Percentiles rank a stretch among this genome's conserved stretches.
phyloP scores from a whole-genome alignment of 92 coral and sea anemone genomes.

The Bergia sp. region DNA sequence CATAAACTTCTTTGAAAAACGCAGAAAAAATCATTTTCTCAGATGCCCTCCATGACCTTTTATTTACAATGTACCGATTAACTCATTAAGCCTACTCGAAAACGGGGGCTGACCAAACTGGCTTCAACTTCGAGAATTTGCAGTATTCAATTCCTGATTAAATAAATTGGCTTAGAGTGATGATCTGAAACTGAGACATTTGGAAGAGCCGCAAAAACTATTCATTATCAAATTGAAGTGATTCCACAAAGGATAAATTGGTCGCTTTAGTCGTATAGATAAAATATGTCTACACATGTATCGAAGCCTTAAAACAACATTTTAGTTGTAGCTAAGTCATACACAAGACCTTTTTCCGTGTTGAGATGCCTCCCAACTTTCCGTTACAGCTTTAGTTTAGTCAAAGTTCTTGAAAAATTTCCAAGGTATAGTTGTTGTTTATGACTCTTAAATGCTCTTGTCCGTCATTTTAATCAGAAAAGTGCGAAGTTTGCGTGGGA shows the following conservation, averaged over 20 bases:
- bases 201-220: background rate
- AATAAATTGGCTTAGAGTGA: conserved; percentile 31
- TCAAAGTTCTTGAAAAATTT: background rate
- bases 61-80: background rate
- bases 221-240: conserved; percentile 3
- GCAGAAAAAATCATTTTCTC: background rate
- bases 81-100: background rate
- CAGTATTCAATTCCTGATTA: background rate
- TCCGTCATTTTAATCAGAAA: background rate
- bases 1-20: background rate
- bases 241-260: background rate
- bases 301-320: background rate
- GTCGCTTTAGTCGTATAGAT: background rate
- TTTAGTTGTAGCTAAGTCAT: background rate
- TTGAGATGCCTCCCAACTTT: background rate
- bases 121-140: conserved; percentile 1
- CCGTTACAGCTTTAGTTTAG: background rate
- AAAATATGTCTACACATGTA: background rate
- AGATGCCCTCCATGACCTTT: background rate
- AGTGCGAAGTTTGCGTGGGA: background rate
- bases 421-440: background rate
- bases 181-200: conserved; percentile 22
- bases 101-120: background rate
- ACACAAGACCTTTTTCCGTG: background rate
- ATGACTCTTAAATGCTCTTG: background rate